Evolutionary conservation across 2,888 invertebrate species (phyloP), one percentile per base, ranked within the genome.

Genomic region (Melanophora roralis): DNA sequence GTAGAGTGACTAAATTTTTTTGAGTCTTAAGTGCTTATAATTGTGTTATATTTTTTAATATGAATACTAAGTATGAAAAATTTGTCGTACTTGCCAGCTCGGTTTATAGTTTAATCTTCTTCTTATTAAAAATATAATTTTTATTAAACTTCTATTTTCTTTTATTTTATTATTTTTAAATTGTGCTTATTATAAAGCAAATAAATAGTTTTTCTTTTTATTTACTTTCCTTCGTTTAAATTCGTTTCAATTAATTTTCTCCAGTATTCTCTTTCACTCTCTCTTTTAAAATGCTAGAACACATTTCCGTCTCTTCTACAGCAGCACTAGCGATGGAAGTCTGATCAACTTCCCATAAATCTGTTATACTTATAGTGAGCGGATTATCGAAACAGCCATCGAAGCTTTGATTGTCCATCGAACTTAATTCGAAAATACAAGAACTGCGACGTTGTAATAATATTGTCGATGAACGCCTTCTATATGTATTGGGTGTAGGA

Each of bases 401-500:
- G 1, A 49, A 34, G 21, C 59, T 69, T n/a, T 21, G 27, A 19
- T 47, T 27, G 3, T 71, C 71, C 14, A 47, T 57, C 8, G 68
- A 36, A 57, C 84, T 86, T 21, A 83, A 67, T 1, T 86, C 86
- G 0, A 86, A 85, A 67, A 84, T 83, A 7, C 82, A 81, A 0
- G 88, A 86, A 73, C 85, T 87, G 0, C 79, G 71, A 21, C 86
- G 82, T 7, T 86, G 84, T 23, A 85, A 82, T 62, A 88, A 64
- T 1, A 88, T 84, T 6, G 85, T 83, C 0, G 86, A 85, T 1
- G 87, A 86, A 34, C 85, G 86, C 36, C 84, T 85, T 4, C 88
- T 84, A 71, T 86, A 89, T 2, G 87, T 88, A 1, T 85, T 86
- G 2, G 89, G 83, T 2, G 89, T 86, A 1, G 86, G 89, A 40